Conservation (phyloP, 2,113 vertebrate species). For the Ictalurus furcatus region DNA sequence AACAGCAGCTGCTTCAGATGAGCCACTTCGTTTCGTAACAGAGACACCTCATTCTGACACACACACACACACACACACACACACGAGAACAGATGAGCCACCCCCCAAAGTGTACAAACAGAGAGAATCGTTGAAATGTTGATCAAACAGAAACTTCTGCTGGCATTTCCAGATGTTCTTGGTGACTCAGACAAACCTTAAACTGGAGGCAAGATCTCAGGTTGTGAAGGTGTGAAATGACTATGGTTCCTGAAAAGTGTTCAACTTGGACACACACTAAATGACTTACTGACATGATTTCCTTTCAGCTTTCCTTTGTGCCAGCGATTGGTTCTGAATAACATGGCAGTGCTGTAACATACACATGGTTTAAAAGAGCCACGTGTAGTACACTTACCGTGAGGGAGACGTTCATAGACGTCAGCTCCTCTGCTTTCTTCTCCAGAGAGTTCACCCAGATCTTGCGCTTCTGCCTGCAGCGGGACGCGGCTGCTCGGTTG, state of each 20-base stretch:
- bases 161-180: slow-evolving; percentile 1
- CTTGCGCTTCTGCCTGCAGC: slow-evolving; percentile 95
- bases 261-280: neutral
- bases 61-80: slow-evolving; percentile 25
- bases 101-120: neutral
- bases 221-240: neutral
- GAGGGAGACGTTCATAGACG: slow-evolving; percentile 89
- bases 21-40: slow-evolving; percentile 94
- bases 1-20: slow-evolving; percentile 96
- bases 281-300: neutral
- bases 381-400: slow-evolving; percentile 77
- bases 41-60: slow-evolving; percentile 83
- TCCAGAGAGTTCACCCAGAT: slow-evolving; percentile 93
- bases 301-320: neutral
- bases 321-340: neutral
- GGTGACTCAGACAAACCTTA: neutral
- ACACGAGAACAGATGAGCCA: slow-evolving; percentile 10
- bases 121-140: neutral
- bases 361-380: neutral
- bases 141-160: neutral
- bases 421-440: slow-evolving; percentile 95
- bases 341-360: neutral
- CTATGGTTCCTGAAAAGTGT: neutral
- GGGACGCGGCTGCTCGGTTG: slow-evolving; percentile 91
- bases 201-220: neutral